Base-by-base conservation (phyloP, 35 echinoderm and acorn worm genomes). In the Amphiura filiformis region DNA sequence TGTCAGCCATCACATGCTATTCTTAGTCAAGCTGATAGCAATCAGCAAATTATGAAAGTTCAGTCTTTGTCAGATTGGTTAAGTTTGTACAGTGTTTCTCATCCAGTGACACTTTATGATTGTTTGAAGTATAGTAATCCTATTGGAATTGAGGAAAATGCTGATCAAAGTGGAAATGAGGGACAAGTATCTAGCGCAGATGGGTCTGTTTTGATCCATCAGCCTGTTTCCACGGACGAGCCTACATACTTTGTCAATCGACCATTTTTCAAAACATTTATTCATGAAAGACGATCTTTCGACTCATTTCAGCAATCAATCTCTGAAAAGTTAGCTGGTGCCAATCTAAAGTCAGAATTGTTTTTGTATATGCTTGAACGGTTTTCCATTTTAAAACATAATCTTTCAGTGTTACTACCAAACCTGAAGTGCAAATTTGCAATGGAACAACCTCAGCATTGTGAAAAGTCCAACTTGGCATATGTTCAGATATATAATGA, bases 321-420 rank as follows among this genome's bases (percentile, higher is more conserved):
- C 22, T 28, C 5, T n/a, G 86, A 88, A 49, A 56, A 20, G 23
- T 32, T 39, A 34, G 32, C 3, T 3, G 76, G 52, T 80, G 35
- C 1, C 17, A 20, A 52, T 41, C 20, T 88, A 12, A 5, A 23
- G 39, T 26, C 49, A 20, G 44, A 88, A 34, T 32, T 80, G 15
- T 81, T 80, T 47, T 28, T 80, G 76, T 88, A 88, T 56, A 49
- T 88, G 47, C n/a, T 88, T 14, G 86, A 88, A 80, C 35, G 86
- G 33, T 41, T 28, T 64, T 78, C 36, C 37, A 41, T 30, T 7
- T 38, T 88, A 23, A 34, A 15, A 34, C 33, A 42, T 17, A 88
- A 88, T 23, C 31, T 32, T 32, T 28, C 34, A 22, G 38, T 41
- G 33, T 1, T 36, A 31, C 41, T 88, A n/a, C 86, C 86, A 49